Base-by-base conservation (phyloP, 1,140 invertebrate genomes). In the Grapholita molesta region DNA sequence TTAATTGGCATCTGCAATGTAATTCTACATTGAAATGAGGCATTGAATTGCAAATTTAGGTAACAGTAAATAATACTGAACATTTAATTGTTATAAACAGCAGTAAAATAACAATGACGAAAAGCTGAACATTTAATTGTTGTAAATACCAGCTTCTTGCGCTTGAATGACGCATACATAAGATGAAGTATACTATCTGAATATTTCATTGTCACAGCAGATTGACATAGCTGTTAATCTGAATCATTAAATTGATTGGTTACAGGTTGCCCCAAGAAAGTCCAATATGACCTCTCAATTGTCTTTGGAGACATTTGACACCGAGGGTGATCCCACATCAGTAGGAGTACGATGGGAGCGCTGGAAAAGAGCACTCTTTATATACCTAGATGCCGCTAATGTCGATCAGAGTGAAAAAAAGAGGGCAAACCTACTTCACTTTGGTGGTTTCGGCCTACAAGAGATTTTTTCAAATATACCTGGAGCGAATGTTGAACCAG, bases 341-440 rank as follows among this genome's bases (percentile, higher is more conserved):
- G 70, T 79, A 8, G 71, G 69, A 2, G 8, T 73, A 30, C 52
- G 73, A 33, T 74, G 77, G 75, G 68, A 78, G 57, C 77, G 77
- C 32, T 77, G 72, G 72, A 75, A 74, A 64, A 18, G 73, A 52
- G 66, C 70, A 18, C 66, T 77, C 8, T 4, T 64, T 11, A 73
- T 76, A 6, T 77, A 67, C 25, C 28, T 76, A 1, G 65, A 73
- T 38, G 77, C 73, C 12, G 15, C 70, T 23, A 67, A 68, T 28
- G 70, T 78, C n/a, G 52, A 68, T 3, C 6, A 21, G 64, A 18
- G 38, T 1, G 3, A 8, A 21, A 78, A 79, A 35, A 73, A 76
- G 64, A 70, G 70, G 65, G 75, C 77, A 12, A 68, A 32, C n/a
- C 64, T 79, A n/a, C 35, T 77, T 28, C 69, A 74, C 57, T 64